Base-by-base conservation (phyloP, 2,113 vertebrate genomes). In the Orientallactaga bullata region DNA sequence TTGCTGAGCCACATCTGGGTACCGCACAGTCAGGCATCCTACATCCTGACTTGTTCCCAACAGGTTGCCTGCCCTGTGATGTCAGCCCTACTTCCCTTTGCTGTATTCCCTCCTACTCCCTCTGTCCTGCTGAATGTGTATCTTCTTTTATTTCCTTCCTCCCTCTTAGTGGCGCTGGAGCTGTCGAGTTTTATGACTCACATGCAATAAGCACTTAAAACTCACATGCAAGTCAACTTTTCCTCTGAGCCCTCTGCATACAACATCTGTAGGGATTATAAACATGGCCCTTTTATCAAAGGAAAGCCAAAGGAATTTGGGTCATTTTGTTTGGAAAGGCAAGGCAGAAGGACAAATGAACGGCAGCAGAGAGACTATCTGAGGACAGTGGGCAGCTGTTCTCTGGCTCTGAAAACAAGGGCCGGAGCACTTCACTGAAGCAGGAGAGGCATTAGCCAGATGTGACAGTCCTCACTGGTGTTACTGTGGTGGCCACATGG, bases 361-460 rank as follows among this genome's bases (percentile, higher is more conserved):
- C 8, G 51, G 90, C 1, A n/a, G 39, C 35, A 63, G 26, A 85
- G 73, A 84, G 88, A 87, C 74, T 16, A 21, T 63, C 0, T 61
- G 89, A 93, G 87, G 89, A 79, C 51, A 66, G 58, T 32, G 1
- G 20, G 69, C 96, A 94, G 88, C 92, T 96, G 82, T 78, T 81
- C 92, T 89, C 68, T 86, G 68, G 68, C 81, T 77, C 47, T 4
- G 77, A 26, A 77, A 77, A 72, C 8, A 69, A 89, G 91, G 65
- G 58, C 30, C 15, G 1, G 58, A 37, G 39, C 77, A 20, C 1
- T 55, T 55, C 55, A 55, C 15, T 12, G 20, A 55, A 35, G 51
- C 7, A 4, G 0, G 26, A 81, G 65, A 58, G 90, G 37, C 65
- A 30, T 60, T 35, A 60, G 26, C 55, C n/a, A 16, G 79, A 68